Percentiles rank a stretch among this genome's conserved stretches.
These are phyloP conservation scores for Cylindroiulus punctatus DNA, from an alignment of 2,888 invertebrate species.

Conservation along the genomic window DNA sequence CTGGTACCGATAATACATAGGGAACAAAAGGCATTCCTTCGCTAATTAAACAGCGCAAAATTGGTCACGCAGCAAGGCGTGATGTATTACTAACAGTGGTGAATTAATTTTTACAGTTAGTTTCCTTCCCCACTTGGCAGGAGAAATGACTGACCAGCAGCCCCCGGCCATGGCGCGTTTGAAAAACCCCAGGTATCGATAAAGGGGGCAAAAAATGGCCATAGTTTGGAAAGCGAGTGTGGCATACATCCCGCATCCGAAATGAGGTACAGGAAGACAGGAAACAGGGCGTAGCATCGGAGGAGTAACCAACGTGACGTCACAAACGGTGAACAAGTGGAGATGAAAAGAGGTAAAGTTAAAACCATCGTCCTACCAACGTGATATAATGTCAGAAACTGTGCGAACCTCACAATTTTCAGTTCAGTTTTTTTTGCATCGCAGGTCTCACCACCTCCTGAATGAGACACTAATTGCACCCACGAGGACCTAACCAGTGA, in stretches of 20 bases:
- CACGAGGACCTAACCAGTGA: not conserved
- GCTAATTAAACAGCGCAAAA: not conserved
- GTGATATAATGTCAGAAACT: slow-evolving; percentile 23
- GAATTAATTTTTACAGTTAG: not conserved
- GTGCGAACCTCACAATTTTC: not conserved
- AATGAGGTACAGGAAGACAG: slow-evolving; percentile 31
- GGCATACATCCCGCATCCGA: not conserved
- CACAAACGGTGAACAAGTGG: not conserved
- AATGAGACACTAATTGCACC: not conserved
- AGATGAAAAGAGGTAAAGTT: slow-evolving; percentile 38
- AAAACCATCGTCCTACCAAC: not conserved
- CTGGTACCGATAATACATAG: not conserved
- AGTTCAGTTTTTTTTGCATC: slow-evolving; percentile 11
- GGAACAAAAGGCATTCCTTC: not conserved
- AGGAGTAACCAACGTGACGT: not conserved
- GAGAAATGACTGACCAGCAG: slow-evolving; percentile 29
- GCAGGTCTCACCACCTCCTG: not conserved
- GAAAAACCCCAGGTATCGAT: not conserved
- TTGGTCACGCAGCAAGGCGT: not conserved
- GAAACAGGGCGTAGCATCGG: slow-evolving; percentile 12
- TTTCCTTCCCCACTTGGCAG: not conserved
- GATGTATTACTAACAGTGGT: not conserved
- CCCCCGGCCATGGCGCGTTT: not conserved
- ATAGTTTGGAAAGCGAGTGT: not conserved
- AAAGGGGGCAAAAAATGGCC: not conserved